Conservation (phyloP, 2,113 vertebrate genomes). For the Diadophis punctatus region DNA sequence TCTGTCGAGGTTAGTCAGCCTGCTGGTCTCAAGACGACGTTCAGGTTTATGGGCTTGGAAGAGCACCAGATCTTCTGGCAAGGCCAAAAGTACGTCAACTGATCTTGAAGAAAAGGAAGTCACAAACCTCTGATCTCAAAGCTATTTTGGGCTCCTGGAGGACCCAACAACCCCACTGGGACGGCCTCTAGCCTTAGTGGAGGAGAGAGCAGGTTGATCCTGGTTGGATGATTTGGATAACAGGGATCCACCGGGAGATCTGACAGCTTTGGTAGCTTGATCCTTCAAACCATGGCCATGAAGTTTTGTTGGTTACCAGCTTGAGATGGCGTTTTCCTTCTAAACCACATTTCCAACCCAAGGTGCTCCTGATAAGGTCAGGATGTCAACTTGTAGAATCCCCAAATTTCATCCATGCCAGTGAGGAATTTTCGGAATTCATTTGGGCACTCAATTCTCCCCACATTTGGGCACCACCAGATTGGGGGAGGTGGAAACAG, state of each 20-base stretch:
- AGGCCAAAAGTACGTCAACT: background rate
- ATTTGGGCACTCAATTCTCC: background rate
- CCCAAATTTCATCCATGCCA: background rate
- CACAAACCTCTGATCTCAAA: background rate
- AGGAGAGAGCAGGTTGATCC: background rate
- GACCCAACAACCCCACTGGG: background rate
- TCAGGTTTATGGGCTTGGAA: background rate
- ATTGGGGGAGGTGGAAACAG: background rate
- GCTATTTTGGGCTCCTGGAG: background rate
- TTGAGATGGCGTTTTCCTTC: background rate
- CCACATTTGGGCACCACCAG: background rate
- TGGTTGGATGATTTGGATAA: background rate
- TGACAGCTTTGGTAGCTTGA: background rate
- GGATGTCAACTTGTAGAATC: background rate
- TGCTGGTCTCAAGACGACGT: background rate
- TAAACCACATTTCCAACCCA: background rate
- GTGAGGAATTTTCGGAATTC: background rate
- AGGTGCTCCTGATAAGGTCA: background rate
- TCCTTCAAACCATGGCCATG: background rate
- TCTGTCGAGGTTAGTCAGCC: conserved; percentile 30
- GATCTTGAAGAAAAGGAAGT: background rate
- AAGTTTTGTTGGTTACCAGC: background rate
- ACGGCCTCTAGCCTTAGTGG: background rate
- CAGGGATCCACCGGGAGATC: background rate
- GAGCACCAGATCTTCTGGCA: background rate